These are phyloP conservation scores for Geococcyx californianus DNA, from an alignment of 2,113 vertebrate genomes.

Conservation along the genomic window DNA sequence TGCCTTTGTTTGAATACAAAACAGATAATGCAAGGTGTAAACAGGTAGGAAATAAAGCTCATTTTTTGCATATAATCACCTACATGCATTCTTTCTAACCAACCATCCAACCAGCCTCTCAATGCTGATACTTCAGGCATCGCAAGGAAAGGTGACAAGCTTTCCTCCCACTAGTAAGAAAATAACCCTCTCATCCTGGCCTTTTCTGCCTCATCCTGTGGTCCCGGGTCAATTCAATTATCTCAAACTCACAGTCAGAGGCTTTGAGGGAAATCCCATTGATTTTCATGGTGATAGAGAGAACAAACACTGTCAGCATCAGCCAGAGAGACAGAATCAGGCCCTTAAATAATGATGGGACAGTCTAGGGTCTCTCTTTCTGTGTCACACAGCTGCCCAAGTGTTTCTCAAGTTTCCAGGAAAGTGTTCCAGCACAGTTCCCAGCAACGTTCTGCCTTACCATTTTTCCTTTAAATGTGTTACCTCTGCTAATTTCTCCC, in stretches of 20 bases:
- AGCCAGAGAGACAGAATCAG: neutral
- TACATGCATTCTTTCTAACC: neutral
- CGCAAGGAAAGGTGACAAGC: neutral
- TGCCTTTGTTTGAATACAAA: neutral
- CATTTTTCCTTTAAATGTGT: neutral
- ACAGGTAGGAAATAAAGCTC: neutral
- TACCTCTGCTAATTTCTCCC: neutral
- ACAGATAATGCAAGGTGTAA: neutral
- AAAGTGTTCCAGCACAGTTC: neutral
- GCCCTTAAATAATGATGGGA: neutral
- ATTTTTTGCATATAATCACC: neutral
- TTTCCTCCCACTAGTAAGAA: neutral
- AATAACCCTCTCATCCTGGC: neutral
- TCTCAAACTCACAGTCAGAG: neutral
- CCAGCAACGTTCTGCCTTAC: neutral
- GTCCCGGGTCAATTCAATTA: neutral
- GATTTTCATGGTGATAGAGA: neutral
- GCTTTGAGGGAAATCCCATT: neutral
- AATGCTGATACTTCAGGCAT: neutral
- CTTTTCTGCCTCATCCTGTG: neutral
- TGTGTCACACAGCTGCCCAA: neutral
- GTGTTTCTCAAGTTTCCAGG: neutral
- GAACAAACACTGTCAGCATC: neutral
- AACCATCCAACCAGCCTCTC: neutral
- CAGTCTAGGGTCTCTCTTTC: neutral